phyloP scores from a whole-genome alignment of 2,797 vertebrate genomes.

The Melanotaenia boesemani region DNA sequence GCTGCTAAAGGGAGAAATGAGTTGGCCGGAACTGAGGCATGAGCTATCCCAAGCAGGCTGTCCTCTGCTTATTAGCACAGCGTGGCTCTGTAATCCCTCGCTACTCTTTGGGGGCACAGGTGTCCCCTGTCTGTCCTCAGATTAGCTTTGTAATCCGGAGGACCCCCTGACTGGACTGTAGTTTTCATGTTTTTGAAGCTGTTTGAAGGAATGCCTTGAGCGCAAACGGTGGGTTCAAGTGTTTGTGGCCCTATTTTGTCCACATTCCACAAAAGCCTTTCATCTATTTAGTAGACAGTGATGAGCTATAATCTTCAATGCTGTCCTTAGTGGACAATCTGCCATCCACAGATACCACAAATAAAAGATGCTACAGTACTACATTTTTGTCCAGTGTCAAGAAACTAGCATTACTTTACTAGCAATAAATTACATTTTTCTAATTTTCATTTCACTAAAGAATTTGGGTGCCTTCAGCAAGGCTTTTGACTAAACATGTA shows the following conservation, averaged over 20 bases:
- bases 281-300: conserved; percentile 20
- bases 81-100: conserved; percentile 77
- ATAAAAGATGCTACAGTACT: background rate
- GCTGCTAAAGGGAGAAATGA: conserved; percentile 48
- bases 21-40: conserved; percentile 28
- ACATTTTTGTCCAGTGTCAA: conserved; percentile 5
- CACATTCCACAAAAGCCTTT: conserved; percentile 58
- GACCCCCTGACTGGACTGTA: conserved; percentile 60
- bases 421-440: background rate
- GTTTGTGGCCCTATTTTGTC: conserved; percentile 42
- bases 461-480: background rate
- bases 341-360: conserved; percentile 1
- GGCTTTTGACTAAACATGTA: conserved; percentile 1
- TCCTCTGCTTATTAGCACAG: conserved; percentile 78
- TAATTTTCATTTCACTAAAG: background rate
- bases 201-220: conserved; percentile 61
- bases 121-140: conserved; percentile 85
- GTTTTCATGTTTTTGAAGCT: conserved; percentile 76
- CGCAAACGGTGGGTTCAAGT: conserved; percentile 58
- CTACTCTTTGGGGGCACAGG: conserved; percentile 79
- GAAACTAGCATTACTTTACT: conserved; percentile 4
- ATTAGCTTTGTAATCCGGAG: conserved; percentile 83
- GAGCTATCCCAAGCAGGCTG: conserved; percentile 36
- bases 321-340: background rate
- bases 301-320: conserved; percentile 14